phyloP scores from a whole-genome alignment of 2,797 vertebrate genomes.

The Tokudaia muenninki region DNA sequence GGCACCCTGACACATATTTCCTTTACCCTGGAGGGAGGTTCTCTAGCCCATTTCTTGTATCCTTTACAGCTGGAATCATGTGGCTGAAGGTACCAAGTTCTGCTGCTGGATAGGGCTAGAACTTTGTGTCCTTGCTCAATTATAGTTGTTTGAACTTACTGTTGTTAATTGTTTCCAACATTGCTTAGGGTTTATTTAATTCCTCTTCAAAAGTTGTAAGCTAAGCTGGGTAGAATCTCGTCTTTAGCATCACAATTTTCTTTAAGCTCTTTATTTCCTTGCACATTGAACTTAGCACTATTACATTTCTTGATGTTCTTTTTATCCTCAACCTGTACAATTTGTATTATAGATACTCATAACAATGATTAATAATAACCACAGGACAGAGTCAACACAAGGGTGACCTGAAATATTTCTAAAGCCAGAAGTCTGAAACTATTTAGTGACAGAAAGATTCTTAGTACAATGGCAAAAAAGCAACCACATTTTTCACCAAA shows the following conservation, averaged over 20 bases:
- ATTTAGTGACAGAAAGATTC: not conserved
- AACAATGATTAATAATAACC: not conserved
- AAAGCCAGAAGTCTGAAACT: not conserved
- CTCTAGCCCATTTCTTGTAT: not conserved
- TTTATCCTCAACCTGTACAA: not conserved
- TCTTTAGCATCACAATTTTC: not conserved
- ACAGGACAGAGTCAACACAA: not conserved
- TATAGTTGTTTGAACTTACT: not conserved
- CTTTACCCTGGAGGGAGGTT: not conserved
- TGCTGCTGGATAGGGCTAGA: not conserved
- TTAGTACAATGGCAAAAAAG: not conserved
- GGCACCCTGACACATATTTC: not conserved
- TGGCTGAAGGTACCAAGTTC: not conserved
- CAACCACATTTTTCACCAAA: not conserved
- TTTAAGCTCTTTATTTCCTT: not conserved
- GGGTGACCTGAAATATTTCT: not conserved
- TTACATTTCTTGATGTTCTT: not conserved
- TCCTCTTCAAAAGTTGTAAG: not conserved
- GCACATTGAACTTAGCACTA: not conserved
- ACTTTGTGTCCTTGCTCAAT: not conserved
- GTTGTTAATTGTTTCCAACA: not conserved
- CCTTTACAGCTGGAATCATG: not conserved
- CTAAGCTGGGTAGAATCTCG: not conserved
- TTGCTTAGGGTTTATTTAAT: not conserved
- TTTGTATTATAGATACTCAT: not conserved